Evolutionary conservation across 2,888 invertebrate species (phyloP).

Genomic region (Argyresthia goedartella): DNA sequence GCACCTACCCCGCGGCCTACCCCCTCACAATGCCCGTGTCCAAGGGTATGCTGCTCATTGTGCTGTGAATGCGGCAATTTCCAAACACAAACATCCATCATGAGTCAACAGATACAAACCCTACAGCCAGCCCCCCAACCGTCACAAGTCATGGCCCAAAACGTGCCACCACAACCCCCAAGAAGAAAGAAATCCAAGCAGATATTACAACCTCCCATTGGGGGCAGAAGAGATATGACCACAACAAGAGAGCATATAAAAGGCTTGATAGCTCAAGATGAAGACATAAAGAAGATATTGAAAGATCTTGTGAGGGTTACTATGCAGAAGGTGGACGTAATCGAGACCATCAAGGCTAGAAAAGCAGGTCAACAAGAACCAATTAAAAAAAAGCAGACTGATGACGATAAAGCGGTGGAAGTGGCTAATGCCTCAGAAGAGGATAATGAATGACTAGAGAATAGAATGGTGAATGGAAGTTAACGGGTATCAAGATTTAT

Average conservation of each 20-base stretch:
- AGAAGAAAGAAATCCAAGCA: conserved; percentile 29
- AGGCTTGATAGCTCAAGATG: conserved; percentile 43
- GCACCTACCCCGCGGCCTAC: neutral
- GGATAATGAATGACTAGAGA: no score
- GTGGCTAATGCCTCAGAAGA: neutral
- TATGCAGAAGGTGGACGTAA: conserved; percentile 53
- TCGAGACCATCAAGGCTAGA: conserved; percentile 28
- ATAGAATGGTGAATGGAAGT: no score
- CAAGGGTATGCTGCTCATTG: conserved; percentile 50
- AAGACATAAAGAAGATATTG: conserved; percentile 54
- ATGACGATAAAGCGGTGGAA: neutral
- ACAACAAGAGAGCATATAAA: conserved; percentile 49
- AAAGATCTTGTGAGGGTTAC: conserved; percentile 56
- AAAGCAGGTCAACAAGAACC: conserved; percentile 7
- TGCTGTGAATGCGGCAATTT: conserved; percentile 40
- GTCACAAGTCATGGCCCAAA: neutral
- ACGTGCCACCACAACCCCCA: conserved; percentile 4
- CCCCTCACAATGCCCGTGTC: conserved; percentile 23
- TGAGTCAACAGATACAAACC: neutral
- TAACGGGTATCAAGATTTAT: no score
- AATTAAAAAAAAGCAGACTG: neutral
- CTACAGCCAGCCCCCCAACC: neutral
- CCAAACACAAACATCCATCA: neutral
- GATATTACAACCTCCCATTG: conserved; percentile 16
- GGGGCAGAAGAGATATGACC: conserved; percentile 29